Conservation (phyloP, 1,140 invertebrate species). For the Vollenhovia emeryi region DNA sequence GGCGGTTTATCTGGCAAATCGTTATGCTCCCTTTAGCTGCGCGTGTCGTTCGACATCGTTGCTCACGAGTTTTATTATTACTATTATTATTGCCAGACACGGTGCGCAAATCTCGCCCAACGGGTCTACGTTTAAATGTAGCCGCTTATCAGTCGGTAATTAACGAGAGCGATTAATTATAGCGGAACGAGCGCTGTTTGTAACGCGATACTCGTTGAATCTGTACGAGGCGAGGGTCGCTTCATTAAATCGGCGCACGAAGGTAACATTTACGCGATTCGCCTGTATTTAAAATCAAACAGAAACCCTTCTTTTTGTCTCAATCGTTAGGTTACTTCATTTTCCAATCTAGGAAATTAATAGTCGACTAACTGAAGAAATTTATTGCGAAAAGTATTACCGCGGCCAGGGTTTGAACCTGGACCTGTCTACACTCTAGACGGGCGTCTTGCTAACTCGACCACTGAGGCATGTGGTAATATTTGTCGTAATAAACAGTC, state of each 20-base stretch:
- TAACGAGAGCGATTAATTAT: conserved; percentile 62
- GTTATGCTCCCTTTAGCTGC: conserved; percentile 12
- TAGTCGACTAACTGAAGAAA: too few species aligned
- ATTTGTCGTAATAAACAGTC: too few species aligned
- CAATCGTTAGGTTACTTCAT: conserved; percentile 17
- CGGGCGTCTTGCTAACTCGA: too few species aligned
- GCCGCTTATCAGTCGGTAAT: background rate
- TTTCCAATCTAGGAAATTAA: too few species aligned
- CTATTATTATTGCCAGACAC: conserved; percentile 29
- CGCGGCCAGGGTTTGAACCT: too few species aligned
- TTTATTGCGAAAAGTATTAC: too few species aligned
- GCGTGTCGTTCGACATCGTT: conserved; percentile 3
- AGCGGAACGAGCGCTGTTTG: conserved; percentile 5
- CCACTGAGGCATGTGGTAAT: too few species aligned
- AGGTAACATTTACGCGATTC: background rate
- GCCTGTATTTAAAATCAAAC: background rate
- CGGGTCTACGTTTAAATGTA: conserved; percentile 56
- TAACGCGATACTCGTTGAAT: conserved; percentile 8
- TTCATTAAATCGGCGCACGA: conserved; percentile 11
- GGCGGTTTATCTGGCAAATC: conserved; percentile 35
- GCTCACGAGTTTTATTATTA: conserved; percentile 1
- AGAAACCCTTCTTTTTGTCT: conserved; percentile 27
- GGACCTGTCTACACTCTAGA: too few species aligned
- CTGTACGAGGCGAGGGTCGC: background rate
- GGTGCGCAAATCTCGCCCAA: conserved; percentile 21